Percentiles rank a stretch among this genome's conserved stretches.
Evolutionary conservation across 2,888 invertebrate genomes (phyloP).

Genomic region (Cataglyphis albicans): DNA sequence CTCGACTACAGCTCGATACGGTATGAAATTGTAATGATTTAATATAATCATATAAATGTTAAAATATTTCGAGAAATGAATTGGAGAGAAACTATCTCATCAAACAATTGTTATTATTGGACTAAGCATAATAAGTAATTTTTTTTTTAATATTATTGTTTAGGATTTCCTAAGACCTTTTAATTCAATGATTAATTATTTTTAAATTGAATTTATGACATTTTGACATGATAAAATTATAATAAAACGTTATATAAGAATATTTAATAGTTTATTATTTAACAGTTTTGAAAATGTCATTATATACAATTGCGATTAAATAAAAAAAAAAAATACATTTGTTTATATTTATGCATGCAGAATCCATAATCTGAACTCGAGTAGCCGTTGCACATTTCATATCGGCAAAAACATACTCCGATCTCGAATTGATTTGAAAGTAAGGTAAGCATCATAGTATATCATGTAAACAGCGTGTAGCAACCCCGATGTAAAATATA

Average conservation of each 20-base stretch:
- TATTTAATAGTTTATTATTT: not conserved
- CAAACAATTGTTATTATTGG: not conserved
- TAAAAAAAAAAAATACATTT: conserved; percentile 1
- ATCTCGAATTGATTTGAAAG: conserved; percentile 29
- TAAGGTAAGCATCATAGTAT: conserved; percentile 27
- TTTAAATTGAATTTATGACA: too few relatives aligned
- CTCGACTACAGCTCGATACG: conserved; percentile 8
- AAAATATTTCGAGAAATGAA: conserved; percentile 10
- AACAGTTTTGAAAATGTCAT: not conserved
- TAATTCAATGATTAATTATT: not conserved
- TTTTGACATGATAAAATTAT: not conserved
- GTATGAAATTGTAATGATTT: not conserved
- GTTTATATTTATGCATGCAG: not conserved
- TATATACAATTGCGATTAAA: not conserved
- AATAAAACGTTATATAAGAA: not conserved
- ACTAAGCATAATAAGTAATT: not conserved
- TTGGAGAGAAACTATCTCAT: not conserved
- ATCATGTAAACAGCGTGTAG: conserved; percentile 15
- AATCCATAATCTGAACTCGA: not conserved
- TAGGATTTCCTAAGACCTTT: not conserved
- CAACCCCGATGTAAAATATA: conserved; percentile 11
- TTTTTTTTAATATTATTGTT: not conserved
- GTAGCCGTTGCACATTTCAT: conserved; percentile 28
- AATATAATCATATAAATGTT: conserved; percentile 21
- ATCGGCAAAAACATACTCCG: conserved; percentile 15